Conservation (phyloP, 2,797 vertebrate species). For the Pantherophis alleghaniensis region DNA sequence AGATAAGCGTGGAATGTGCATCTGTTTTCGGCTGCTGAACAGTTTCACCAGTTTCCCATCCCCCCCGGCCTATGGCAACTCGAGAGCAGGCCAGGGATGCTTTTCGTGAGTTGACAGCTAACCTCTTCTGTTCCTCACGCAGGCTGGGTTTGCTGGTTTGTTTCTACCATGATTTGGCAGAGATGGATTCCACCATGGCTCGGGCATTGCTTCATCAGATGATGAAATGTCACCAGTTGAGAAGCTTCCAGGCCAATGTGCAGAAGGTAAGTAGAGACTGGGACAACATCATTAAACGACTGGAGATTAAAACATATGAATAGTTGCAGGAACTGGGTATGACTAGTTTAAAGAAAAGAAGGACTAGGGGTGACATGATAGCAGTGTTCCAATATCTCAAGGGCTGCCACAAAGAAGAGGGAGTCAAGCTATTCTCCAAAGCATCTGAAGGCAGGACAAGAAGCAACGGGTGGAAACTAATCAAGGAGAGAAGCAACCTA, state of each 20-base stretch:
- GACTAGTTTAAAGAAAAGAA: background rate
- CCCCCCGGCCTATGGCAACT: too few species aligned
- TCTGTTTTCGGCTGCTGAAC: too few species aligned
- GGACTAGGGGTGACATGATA: background rate
- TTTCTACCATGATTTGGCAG: slow-evolving; percentile 73
- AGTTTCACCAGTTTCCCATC: too few species aligned
- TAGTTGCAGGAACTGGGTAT: background rate
- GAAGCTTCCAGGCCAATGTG: slow-evolving; percentile 69
- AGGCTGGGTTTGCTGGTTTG: slow-evolving; percentile 80
- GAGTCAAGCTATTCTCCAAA: too few species aligned
- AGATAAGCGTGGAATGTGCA: too few species aligned
- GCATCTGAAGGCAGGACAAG: background rate
- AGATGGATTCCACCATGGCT: slow-evolving; percentile 70
- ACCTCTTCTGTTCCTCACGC: slow-evolving; percentile 16
- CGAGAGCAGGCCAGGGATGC: too few species aligned
- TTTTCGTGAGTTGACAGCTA: background rate
- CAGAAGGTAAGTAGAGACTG: slow-evolving; percentile 68
- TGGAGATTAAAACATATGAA: background rate
- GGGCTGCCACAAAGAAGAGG: background rate
- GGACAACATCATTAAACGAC: background rate
- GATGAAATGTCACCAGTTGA: slow-evolving; percentile 77
- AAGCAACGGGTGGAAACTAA: background rate
- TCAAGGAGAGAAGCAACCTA: background rate
- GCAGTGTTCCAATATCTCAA: background rate
- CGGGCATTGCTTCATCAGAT: slow-evolving; percentile 78